phyloP scores from a whole-genome alignment of 2,888 invertebrate species.

The Cylloceria caligata region DNA sequence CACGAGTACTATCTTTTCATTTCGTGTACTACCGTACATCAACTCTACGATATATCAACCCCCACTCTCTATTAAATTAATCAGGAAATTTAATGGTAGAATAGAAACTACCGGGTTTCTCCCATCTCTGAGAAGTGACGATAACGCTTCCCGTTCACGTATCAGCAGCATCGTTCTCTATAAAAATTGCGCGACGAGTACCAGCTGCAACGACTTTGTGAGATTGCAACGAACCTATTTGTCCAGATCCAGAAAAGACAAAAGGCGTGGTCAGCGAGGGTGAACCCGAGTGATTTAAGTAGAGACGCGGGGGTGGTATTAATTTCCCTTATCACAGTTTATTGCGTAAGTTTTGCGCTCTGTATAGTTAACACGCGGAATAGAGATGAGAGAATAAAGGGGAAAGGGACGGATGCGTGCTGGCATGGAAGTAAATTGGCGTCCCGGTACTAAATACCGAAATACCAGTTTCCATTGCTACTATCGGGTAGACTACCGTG shows the following conservation, averaged over 20 bases:
- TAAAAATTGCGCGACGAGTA: background rate
- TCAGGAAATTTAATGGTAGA: background rate
- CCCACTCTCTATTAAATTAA: background rate
- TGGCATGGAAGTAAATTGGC: slow-evolving; percentile 78
- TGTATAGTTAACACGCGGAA: slow-evolving; percentile 17
- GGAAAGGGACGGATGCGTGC: slow-evolving; percentile 20
- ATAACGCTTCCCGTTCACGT: slow-evolving; percentile 4
- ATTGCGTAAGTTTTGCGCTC: slow-evolving; percentile 71
- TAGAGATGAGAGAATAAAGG: slow-evolving; percentile 18
- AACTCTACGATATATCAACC: background rate
- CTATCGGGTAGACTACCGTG: slow-evolving; percentile 50
- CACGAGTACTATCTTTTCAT: no score
- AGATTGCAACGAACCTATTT: slow-evolving; percentile 16
- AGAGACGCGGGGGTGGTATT: slow-evolving; percentile 73
- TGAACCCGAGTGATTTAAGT: background rate
- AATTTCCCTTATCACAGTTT: slow-evolving; percentile 81
- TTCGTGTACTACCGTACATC: background rate
- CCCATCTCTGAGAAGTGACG: background rate
- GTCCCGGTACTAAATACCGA: slow-evolving; percentile 79
- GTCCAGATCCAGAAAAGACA: slow-evolving; percentile 3
- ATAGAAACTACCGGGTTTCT: background rate
- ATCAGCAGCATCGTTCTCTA: background rate
- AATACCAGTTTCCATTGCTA: slow-evolving; percentile 70
- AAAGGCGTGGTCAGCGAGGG: background rate
- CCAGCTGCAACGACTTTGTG: background rate